Percentiles rank a stretch among this genome's conserved stretches.
These are phyloP conservation scores for Blennius ocellaris DNA, from an alignment of 2,113 vertebrate genomes.

Conservation along the genomic window DNA sequence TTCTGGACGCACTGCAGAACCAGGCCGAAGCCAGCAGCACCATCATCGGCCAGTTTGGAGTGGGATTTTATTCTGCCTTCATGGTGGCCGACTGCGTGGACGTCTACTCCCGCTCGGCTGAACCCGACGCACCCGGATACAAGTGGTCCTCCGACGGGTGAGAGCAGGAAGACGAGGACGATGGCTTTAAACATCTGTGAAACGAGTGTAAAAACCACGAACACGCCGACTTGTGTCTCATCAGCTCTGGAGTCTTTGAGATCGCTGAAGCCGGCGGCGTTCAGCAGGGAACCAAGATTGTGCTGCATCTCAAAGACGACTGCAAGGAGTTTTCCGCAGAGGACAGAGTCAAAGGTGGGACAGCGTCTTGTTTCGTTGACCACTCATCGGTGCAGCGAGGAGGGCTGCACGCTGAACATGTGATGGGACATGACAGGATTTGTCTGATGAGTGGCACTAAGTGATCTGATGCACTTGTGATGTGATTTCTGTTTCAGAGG, in stretches of 20 bases:
- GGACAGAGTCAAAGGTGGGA: constrained; percentile 90
- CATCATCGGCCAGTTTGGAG: constrained; percentile 98
- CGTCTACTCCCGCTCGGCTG: constrained; percentile 88
- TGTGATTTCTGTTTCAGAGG: constrained; percentile 81
- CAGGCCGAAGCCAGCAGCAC: constrained; percentile 90
- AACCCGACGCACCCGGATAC: constrained; percentile 82
- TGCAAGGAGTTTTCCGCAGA: constrained; percentile 94
- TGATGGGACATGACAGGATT: too few species aligned
- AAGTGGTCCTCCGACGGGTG: constrained; percentile 97
- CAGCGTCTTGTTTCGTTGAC: background rate
- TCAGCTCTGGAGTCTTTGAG: constrained; percentile 93
- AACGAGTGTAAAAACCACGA: background rate
- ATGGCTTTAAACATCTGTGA: too few species aligned
- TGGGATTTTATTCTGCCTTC: constrained; percentile 98
- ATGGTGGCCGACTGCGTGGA: constrained; percentile 95
- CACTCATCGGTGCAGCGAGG: too few species aligned
- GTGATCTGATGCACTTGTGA: too few species aligned
- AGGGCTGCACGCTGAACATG: too few species aligned
- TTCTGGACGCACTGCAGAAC: constrained; percentile 91
- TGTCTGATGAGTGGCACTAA: too few species aligned
- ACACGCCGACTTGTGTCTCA: constrained; percentile 1
- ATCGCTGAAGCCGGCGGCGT: constrained; percentile 92
- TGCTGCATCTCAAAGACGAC: constrained; percentile 92
- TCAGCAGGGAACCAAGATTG: constrained; percentile 93
- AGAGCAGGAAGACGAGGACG: background rate